These are phyloP conservation scores for Sander lucioperca DNA, from an alignment of 2,113 vertebrate species.

Conservation along the genomic window DNA sequence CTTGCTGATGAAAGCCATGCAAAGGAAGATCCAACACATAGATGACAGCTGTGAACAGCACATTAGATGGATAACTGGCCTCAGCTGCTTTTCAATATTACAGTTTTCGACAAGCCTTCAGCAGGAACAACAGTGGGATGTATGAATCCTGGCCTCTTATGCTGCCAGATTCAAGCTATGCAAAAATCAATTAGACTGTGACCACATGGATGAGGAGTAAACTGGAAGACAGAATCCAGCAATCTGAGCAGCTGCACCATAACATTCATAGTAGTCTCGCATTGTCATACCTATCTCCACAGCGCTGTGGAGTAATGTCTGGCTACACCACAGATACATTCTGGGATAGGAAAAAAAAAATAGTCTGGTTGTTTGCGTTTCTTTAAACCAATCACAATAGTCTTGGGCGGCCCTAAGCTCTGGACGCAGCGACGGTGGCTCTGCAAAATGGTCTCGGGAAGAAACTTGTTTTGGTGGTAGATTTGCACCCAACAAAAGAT, in stretches of 20 bases:
- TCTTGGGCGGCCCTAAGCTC: too few relatives aligned
- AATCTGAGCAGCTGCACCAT: slow-evolving; percentile 4
- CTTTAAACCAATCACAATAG: too few relatives aligned
- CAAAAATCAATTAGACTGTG: slow-evolving; percentile 50
- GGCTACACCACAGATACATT: too few relatives aligned
- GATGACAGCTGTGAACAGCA: neutral
- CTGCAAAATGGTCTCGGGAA: too few relatives aligned
- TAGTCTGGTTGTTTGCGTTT: too few relatives aligned
- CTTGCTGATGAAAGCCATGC: neutral
- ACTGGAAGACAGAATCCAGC: slow-evolving; percentile 19
- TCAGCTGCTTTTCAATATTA: slow-evolving; percentile 27
- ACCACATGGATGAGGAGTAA: slow-evolving; percentile 32
- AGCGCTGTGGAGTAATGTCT: too few relatives aligned
- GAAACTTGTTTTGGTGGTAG: too few relatives aligned
- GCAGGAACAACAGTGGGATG: slow-evolving; percentile 48
- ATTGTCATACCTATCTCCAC: too few relatives aligned
- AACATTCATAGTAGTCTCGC: too few relatives aligned
- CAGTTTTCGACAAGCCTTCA: neutral
- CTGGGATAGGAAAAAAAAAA: too few relatives aligned
- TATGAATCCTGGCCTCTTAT: slow-evolving; percentile 51
- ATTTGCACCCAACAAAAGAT: too few relatives aligned
- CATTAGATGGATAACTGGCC: neutral
- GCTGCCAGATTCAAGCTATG: slow-evolving; percentile 35
- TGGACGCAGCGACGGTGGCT: too few relatives aligned
- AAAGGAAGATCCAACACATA: neutral